Conservation (phyloP, 2,797 vertebrate genomes). For the Dallia pectoralis region DNA sequence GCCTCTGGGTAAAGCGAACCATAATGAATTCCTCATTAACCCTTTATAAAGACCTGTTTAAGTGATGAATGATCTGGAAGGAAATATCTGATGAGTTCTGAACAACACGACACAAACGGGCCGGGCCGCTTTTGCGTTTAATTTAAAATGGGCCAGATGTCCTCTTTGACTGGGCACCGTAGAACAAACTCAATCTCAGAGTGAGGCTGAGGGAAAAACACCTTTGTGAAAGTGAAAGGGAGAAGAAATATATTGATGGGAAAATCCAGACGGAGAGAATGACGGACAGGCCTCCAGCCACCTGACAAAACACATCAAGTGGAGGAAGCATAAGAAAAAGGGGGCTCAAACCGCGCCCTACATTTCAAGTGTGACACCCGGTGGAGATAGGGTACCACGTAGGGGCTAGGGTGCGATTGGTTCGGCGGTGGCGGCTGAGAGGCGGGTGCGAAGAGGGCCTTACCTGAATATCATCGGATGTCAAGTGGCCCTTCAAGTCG, state of each 20-base stretch:
- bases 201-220: neutral
- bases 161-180: neutral
- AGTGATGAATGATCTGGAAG: no score
- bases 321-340: neutral
- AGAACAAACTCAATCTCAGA: neutral
- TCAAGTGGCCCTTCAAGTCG: conserved; percentile 82
- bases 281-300: neutral
- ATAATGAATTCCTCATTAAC: no score
- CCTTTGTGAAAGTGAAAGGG: neutral
- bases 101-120: neutral
- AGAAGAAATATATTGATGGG: neutral
- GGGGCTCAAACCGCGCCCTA: neutral
- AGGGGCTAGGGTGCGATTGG: neutral
- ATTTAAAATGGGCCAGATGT: neutral
- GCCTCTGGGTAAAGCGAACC: no score
- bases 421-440: no score
- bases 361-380: neutral
- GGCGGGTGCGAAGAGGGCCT: conserved; percentile 8
- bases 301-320: neutral
- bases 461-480: conserved; percentile 88
- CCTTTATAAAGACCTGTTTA: no score
- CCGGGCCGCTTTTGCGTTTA: neutral
- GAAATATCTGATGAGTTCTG: neutral
- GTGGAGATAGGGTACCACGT: neutral
- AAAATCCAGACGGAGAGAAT: neutral